Base-by-base conservation (phyloP, 2,888 invertebrate species). In the Amiota minor region DNA sequence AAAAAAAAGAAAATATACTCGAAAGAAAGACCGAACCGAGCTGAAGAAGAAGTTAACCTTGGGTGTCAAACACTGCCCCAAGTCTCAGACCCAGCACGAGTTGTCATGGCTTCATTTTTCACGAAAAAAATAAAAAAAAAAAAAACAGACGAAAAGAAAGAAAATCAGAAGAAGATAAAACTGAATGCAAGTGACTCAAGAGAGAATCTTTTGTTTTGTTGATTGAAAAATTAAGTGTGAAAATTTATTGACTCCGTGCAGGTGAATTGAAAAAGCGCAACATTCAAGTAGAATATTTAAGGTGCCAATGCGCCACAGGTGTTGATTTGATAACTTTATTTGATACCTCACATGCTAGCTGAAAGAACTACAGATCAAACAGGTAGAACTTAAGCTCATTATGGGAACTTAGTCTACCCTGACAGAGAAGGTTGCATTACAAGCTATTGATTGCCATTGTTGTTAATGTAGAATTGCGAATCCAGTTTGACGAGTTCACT, bases 21-120 rank as follows among this genome's bases (percentile, higher is more conserved):
- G n/a, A n/a, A n/a, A n/a, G n/a, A n/a, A n/a, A n/a, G 18, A 74
- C 81, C 70, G 81, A 79, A 79, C 85, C 84, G 72, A 81, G 84
- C 74, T 50, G 71, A 20, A 18, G 65, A 56, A 53, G 68, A 70
- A 59, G 50, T 72, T 72, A 53, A 68, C 67, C 67, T 53, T 68
- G 67, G 50, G 16, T 20, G 20, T 18, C 18, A 62, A n/a, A 35
- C 14, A 23, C 23, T n/a, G 45, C 62, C 62, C 45, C 62, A 35
- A 45, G 35, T 62, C 35, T 62, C 35, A 62, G 18, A 18, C 82
- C 50, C 79, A 83, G 83, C 83, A 85, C 86, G 86, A 85, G 84
- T 83, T 84, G 86, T 84, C 86, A 82, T 84, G 78, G 81, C 71
- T 74, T 82, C 86, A 83, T 83, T 83, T 85, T 83, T 83, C 84